Evolutionary conservation across 2,888 invertebrate species (phyloP), one percentile per base, ranked within the genome.

Genomic region (Campoletis raptor): DNA sequence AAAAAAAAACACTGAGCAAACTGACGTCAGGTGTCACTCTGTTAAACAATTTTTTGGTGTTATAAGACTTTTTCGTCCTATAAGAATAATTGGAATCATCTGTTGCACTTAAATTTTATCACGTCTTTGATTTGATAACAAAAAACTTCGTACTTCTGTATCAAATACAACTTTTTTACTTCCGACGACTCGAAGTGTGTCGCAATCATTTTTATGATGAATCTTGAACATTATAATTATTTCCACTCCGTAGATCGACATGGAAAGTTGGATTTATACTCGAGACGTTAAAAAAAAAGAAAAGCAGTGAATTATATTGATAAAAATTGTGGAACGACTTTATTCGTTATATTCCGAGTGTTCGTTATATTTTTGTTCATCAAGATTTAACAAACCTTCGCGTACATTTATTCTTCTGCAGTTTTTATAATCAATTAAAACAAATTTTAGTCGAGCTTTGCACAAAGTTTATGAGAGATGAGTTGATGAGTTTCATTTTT

Each of bases 1-100:
- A 72, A 30, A 67, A 40, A 79, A 30, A 67, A 40, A 79, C 73
- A 84, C 70, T 66, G 79, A 87, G 57, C 72, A 84, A 72, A 69
- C 76, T 64, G 36, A 42, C 4, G 45, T 45, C 10, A 12, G 15
- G 10, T 48, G 24, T 72, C 48, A 48, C n/a, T 10, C n/a, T 10
- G 12, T 69, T 24, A 12, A 21, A 7, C 24, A 21, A 21, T 57
- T 57, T 54, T n/a, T 61, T 30, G 12, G 0, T 30, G 30, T 30
- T 15, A 10, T 30, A 30, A 30, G 30, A 30, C 12, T 30, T 61
- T 30, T 15, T 1, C 30, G 0, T 30, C 30, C 3, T 15, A 7
- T 6, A 54, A 61, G 6, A 15, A 61, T 15, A 15, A 52, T 52
- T 52, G 61, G 15, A 30, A 61, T 30, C 10, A 15, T 5, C 12